Base-by-base conservation (phyloP, 2,113 vertebrate species). In the Pipa parva region DNA sequence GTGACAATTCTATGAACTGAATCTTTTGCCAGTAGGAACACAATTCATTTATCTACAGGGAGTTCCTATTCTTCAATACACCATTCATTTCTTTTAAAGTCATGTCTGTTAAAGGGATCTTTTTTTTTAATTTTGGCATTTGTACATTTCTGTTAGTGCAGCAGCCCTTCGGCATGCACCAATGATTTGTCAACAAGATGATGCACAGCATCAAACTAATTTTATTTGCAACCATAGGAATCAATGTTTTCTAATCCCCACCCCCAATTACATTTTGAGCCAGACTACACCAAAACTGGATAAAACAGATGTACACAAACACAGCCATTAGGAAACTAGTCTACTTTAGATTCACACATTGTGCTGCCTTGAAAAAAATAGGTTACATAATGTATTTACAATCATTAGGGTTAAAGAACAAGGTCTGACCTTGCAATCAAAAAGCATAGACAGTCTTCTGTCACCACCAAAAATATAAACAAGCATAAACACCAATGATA, bases 401-500 rank as follows among this genome's bases (percentile, higher is more conserved):
- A 20, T 24, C 7, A 49, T 49, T 22, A 58, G 54, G 37, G 24
- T 21, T 21, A 49, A 20, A 28, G 33, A 15, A 46, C 20, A n/a
- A 55, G 21, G 25, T 7, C 25, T 45, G 51, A 17, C 11, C 18
- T 20, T 20, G 39, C 12, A 21, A 5, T 29, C n/a, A 59, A 8
- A 49, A 6, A 20, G 1, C 9, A 3, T 21, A 24, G 39, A n/a
- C 18, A 27, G 13, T 21, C 36, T 18, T 24, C 52, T 29, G 28
- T 54, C 6, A 28, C 26, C 63, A 49, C 7, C 18, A 21, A 8
- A 18, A 49, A 28, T 17, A 45, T 12, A 18, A 42, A 27, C 13
- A 22, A 15, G 26, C 17, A 7, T 13, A 50, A 70, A 0, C n/a
- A 7, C 61, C 63, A 51, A 61, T 69, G 70, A 63, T 21, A 36